Evolutionary conservation across 1,140 invertebrate species (phyloP).

Genomic region (Hestina assimilis): DNA sequence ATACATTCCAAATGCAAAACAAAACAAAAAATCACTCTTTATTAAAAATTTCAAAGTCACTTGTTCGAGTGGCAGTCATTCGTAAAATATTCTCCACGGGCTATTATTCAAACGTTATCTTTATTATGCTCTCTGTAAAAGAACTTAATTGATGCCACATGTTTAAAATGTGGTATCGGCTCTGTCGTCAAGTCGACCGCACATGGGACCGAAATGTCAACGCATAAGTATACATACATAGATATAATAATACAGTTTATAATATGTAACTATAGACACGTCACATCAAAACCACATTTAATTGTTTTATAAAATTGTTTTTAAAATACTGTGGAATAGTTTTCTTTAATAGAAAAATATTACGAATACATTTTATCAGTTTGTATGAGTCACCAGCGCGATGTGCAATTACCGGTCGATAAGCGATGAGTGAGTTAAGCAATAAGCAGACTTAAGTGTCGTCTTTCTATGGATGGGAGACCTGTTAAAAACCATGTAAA

Average conservation of each 20-base stretch:
- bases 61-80: conserved; percentile 65
- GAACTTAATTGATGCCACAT: conserved; percentile 74
- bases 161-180: conserved; percentile 53
- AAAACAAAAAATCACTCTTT: conserved; percentile 12
- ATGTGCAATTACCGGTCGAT: no score
- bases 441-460: no score
- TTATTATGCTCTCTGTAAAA: conserved; percentile 66
- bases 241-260: no score
- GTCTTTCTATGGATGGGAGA: no score
- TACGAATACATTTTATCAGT: no score
- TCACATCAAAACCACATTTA: background rate
- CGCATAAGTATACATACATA: conserved; percentile 13
- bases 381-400: no score
- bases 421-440: no score
- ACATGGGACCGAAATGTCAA: conserved; percentile 43
- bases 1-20: background rate
- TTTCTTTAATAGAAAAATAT: no score
- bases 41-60: conserved; percentile 39
- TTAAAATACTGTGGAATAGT: background rate
- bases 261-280: no score
- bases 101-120: conserved; percentile 71
- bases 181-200: conserved; percentile 49
- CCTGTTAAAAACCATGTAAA: no score
- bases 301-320: background rate
- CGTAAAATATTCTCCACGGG: conserved; percentile 68